Percentiles rank a stretch among this genome's conserved stretches.
Evolutionary conservation across 2,888 invertebrate genomes (phyloP).

Genomic region (Oxystoma pomonae): DNA sequence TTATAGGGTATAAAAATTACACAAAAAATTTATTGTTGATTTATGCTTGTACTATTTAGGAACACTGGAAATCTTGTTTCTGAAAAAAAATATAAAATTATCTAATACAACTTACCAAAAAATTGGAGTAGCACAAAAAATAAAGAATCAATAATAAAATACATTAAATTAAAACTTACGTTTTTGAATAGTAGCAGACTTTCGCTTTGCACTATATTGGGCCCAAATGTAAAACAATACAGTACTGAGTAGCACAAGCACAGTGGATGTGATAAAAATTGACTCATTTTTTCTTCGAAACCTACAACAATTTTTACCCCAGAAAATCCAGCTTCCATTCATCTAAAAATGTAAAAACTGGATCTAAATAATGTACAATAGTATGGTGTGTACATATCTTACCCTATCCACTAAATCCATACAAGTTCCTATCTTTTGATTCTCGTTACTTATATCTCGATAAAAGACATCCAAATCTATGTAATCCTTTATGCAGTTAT

Average conservation of each 20-base stretch:
- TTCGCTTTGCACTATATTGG: conserved; percentile 46
- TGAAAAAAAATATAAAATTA: conserved; percentile 32
- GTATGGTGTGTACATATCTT: conserved; percentile 31
- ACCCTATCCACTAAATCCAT: conserved; percentile 67
- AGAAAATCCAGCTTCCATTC: conserved; percentile 60
- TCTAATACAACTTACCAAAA: neutral
- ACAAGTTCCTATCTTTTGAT: conserved; percentile 58
- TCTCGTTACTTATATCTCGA: conserved; percentile 53
- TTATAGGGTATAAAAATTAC: too few species aligned
- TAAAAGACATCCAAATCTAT: conserved; percentile 55
- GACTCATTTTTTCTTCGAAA: conserved; percentile 55
- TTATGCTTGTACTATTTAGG: conserved; percentile 18
- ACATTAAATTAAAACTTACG: conserved; percentile 36
- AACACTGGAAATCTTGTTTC: conserved; percentile 45
- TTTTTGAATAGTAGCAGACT: conserved; percentile 39
- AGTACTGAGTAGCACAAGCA: conserved; percentile 52
- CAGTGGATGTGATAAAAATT: conserved; percentile 54
- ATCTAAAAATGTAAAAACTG: conserved; percentile 47
- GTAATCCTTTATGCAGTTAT: conserved; percentile 54
- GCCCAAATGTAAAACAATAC: conserved; percentile 56
- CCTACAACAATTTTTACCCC: conserved; percentile 61
- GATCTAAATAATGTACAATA: neutral
- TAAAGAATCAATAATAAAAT: neutral
- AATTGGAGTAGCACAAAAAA: neutral
- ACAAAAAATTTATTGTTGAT: neutral